phyloP scores from a whole-genome alignment of 2,113 vertebrate species.

The Plecotus auritus region DNA sequence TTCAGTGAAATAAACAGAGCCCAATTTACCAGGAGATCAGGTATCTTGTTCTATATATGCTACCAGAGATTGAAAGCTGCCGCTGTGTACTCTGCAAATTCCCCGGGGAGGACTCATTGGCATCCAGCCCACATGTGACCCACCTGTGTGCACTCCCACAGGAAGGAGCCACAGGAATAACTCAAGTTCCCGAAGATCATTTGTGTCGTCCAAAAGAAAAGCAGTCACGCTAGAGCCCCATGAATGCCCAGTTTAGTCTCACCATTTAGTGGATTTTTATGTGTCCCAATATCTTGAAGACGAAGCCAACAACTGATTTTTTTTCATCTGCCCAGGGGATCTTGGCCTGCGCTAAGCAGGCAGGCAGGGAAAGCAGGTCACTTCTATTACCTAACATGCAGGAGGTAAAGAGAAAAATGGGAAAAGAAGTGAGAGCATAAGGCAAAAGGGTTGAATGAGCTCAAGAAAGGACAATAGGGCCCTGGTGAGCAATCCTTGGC shows the following conservation, averaged over 20 bases:
- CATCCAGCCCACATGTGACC: not conserved
- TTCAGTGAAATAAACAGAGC: not conserved
- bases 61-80: not conserved
- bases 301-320: not conserved
- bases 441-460: not conserved
- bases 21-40: not conserved
- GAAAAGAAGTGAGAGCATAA: not conserved
- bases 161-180: not conserved
- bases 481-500: slow-evolving; percentile 25
- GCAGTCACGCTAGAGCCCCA: not conserved
- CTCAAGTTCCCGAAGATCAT: not conserved
- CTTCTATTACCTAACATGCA: not conserved
- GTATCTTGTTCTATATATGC: not conserved
- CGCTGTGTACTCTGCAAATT: not conserved
- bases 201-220: not conserved
- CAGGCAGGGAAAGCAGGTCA: not conserved
- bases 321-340: not conserved
- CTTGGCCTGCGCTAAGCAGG: not conserved
- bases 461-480: not conserved
- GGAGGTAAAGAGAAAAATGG: not conserved
- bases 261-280: not conserved
- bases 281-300: not conserved
- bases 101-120: not conserved
- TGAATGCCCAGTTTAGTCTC: not conserved
- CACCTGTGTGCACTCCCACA: not conserved